phyloP scores from a whole-genome alignment of 1,140 invertebrate genomes.

The Archivesica marissinica region DNA sequence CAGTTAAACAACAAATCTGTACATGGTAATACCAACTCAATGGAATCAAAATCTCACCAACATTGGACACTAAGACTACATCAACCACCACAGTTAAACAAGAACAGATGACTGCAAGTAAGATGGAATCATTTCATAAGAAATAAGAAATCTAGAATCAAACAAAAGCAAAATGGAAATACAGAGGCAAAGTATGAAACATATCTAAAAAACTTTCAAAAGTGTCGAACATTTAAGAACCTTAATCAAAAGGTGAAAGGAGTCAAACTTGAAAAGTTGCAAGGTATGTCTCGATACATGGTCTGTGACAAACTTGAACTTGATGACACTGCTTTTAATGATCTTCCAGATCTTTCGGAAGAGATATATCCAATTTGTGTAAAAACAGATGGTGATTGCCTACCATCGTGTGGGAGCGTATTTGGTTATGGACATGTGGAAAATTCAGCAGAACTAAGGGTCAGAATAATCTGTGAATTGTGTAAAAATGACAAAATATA shows the following conservation, averaged over 20 bases:
- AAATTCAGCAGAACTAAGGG: neutral
- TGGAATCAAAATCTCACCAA: too few species aligned
- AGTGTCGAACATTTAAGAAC: neutral
- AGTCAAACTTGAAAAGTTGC: neutral
- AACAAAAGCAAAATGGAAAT: too few species aligned
- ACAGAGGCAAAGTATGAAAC: neutral
- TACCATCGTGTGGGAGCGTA: conserved; percentile 24
- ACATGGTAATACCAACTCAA: too few species aligned
- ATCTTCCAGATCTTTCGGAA: conserved; percentile 9
- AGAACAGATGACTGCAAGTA: too few species aligned
- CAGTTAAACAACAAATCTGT: too few species aligned
- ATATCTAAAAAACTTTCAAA: neutral
- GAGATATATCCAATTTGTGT: conserved; percentile 5
- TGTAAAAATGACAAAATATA: conserved; percentile 3
- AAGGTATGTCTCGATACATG: neutral
- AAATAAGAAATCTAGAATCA: too few species aligned
- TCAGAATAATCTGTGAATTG: neutral
- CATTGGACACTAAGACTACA: too few species aligned
- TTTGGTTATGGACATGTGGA: neutral
- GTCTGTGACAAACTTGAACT: conserved; percentile 3
- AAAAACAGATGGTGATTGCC: conserved; percentile 34
- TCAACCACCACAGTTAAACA: too few species aligned
- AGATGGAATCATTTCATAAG: too few species aligned
- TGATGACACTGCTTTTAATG: neutral
- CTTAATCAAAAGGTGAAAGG: neutral